phyloP scores from a whole-genome alignment of 2,888 invertebrate species.

The Cordilura impudica region DNA sequence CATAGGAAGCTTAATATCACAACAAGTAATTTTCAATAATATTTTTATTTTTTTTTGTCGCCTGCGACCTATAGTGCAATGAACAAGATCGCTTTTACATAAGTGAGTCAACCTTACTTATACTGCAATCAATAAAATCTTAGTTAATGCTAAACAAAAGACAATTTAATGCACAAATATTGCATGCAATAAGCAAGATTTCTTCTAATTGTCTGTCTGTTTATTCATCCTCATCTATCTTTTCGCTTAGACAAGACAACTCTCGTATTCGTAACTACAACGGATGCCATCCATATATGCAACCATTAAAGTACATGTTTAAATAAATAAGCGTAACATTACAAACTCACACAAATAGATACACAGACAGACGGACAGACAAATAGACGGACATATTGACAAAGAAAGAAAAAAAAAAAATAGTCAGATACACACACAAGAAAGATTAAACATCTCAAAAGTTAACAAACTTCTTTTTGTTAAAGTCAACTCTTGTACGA shows the following conservation, averaged over 20 bases:
- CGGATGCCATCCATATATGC: neutral
- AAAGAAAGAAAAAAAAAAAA: neutral
- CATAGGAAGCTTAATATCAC: too few relatives aligned
- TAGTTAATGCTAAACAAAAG: slow-evolving; percentile 43
- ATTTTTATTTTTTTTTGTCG: too few relatives aligned
- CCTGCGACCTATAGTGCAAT: neutral
- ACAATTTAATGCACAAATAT: slow-evolving; percentile 43
- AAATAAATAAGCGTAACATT: slow-evolving; percentile 44
- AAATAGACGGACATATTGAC: neutral
- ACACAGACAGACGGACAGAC: neutral
- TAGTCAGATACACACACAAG: slow-evolving; percentile 27
- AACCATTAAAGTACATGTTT: neutral
- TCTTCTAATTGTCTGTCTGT: neutral
- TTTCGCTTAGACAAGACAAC: neutral
- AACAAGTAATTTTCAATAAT: too few relatives aligned
- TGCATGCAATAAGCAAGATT: slow-evolving; percentile 25
- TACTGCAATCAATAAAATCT: slow-evolving; percentile 45
- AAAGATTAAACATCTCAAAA: slow-evolving; percentile 53
- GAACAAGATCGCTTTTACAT: neutral
- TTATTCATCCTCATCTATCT: slow-evolving; percentile 18
- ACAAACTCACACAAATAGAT: slow-evolving; percentile 14
- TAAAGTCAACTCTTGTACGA: slow-evolving; percentile 11
- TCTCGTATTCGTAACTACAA: neutral
- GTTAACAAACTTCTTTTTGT: slow-evolving; percentile 52
- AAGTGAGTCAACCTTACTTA: neutral